Evolutionary conservation across 2,797 vertebrate species (phyloP).

Genomic region (Enteromius treurensis): DNA sequence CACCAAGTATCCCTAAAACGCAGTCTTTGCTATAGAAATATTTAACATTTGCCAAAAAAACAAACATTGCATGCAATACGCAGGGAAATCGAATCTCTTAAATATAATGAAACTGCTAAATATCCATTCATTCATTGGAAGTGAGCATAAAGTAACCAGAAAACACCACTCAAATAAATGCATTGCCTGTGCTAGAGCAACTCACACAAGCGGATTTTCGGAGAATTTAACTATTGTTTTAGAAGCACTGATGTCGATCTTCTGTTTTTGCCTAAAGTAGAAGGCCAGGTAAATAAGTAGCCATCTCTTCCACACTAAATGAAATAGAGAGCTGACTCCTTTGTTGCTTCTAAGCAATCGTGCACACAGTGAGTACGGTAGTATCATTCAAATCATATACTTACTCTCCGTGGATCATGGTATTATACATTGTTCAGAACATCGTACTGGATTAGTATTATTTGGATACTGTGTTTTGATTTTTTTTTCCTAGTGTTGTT

Average conservation of each 20-base stretch:
- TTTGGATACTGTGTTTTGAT: conserved; percentile 62
- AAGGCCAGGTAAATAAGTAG: conserved; percentile 16
- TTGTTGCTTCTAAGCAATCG: conserved; percentile 75
- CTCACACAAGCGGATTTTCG: neutral
- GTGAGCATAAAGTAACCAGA: neutral
- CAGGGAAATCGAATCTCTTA: neutral
- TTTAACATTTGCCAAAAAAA: neutral
- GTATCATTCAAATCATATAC: conserved; percentile 65
- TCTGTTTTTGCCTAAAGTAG: conserved; percentile 19
- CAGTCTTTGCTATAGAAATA: conserved; percentile 10
- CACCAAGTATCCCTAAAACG: neutral
- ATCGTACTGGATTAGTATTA: conserved; percentile 74
- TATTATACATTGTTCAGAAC: conserved; percentile 76
- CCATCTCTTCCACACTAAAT: conserved; percentile 35
- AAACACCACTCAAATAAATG: conserved; percentile 4
- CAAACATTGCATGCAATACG: neutral
- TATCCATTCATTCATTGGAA: conserved; percentile 5
- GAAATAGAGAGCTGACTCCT: conserved; percentile 66
- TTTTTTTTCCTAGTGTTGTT: conserved; percentile 69
- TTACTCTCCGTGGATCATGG: conserved; percentile 79
- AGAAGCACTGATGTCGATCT: conserved; percentile 1
- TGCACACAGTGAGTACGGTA: conserved; percentile 35
- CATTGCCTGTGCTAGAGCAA: neutral
- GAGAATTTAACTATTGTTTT: neutral
- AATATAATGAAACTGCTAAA: neutral